Evolutionary conservation across 2,797 vertebrate species (phyloP), one percentile per base, ranked within the genome.

Genomic region (Numenius phaeopus): DNA sequence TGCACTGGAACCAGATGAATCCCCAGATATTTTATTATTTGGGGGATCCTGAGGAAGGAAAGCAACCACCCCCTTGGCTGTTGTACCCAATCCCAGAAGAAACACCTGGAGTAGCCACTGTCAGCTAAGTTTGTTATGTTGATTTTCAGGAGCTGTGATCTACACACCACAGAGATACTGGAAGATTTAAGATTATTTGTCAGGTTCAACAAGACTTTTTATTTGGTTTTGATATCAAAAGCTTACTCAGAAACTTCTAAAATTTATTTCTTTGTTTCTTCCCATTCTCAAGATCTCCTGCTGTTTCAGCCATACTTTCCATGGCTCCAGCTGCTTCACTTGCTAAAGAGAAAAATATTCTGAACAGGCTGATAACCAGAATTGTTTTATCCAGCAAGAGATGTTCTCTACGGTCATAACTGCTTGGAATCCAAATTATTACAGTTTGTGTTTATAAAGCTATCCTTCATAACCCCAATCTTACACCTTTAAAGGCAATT

Each of bases 401-500:
- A 82, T 81, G 52, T n/a, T 96, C 89, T 96, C 55, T 24, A 34
- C 67, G 90, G 85, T 37, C 78, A 52, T 50, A 88, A 89, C 64
- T 73, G 44, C 14, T 61, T 62, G 30, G n/a, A 84, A 73, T 52
- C 47, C 29, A 39, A 87, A 70, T 84, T 49, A 80, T 29, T 70
- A 37, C 2, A 11, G 29, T 58, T 65, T 71, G 24, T 65, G 49
- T 93, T 89, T 69, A 40, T 57, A 77, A 85, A 87, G 39, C 20
- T 58, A 30, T 88, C 40, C 69, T 84, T 49, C 47, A 50, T 32
- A 80, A 87, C 49, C 61, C 42, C 9, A 95, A 73, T 90, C 59
- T 89, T 77, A 62, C 29, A 79, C 71, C 55, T 83, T 32, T 59
- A 79, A 93, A 95, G 57, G 67, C 91, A 95, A 75, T 81, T 92